Base-by-base conservation (phyloP, 2,888 invertebrate genomes). In the Eulithis testata region DNA sequence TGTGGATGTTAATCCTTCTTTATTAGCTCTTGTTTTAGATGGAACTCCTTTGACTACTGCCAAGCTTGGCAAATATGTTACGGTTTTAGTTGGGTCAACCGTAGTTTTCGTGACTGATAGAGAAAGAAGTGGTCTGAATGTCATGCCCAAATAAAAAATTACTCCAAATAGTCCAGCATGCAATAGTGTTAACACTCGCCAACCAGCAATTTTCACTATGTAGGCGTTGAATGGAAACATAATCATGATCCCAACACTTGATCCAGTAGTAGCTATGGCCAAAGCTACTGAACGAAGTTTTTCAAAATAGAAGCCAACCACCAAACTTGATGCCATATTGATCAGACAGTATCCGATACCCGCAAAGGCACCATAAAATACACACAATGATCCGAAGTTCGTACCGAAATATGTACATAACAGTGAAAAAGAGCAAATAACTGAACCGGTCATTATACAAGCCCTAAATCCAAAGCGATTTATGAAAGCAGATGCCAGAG, bases 281-380 rank as follows among this genome's bases (percentile, higher is more conserved):
- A 92, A 74, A 11, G 91, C 90, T 45, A 91, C 36, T 3, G 91
- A 80, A 21, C 92, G 82, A 37, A 88, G 74, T 73, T 73, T 88
- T 74, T 91, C 91, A 75, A 93, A 93, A 77, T 93, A 91, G 80
- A 92, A 93, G 12, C 92, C 91, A 1, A 92, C 91, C 11, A 93
- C 80, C 52, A 93, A 75, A 47, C 73, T 73, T 45, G 86, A 77
- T 5, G 88, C 73, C 85, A 93, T 84, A 76, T 88, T 87, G 40
- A 89, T 79, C 11, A 92, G 76, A 63, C 87, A 85, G 65, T 81
- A 90, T 54, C 92, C 92, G 64, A 89, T 74, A 27, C 92, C 92
- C 63, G 86, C 79, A 58, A 84, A 65, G 1, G 78, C 65, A 5
- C 92, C 92, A 71, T 90, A 91, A 77, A 87, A 87, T 57, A 87